phyloP scores from a whole-genome alignment of 1,140 invertebrate species.

The Ylistrum balloti region DNA sequence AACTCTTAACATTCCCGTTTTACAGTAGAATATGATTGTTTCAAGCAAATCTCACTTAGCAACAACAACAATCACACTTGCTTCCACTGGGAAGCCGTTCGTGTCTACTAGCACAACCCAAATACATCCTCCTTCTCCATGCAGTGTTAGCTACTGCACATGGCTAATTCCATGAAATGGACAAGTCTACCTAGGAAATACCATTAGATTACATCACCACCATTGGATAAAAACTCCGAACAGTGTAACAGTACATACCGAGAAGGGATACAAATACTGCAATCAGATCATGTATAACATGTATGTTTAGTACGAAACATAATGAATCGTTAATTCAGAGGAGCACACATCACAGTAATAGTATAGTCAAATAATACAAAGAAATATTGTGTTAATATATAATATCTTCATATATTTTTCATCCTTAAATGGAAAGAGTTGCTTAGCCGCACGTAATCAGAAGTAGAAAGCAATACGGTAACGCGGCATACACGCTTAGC shows the following conservation, averaged over 20 bases:
- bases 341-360: neutral
- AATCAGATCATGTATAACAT: neutral
- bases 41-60: neutral
- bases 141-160: constrained; percentile 16
- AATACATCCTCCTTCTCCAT: constrained; percentile 24
- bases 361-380: neutral
- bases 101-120: neutral
- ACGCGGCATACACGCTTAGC: neutral
- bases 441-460: neutral
- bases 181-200: constrained; percentile 27
- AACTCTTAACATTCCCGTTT: neutral
- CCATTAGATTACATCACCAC: neutral
- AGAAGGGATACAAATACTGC: neutral
- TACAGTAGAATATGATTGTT: neutral
- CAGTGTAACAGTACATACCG: constrained; percentile 11
- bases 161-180: neutral
- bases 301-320: neutral
- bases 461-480: neutral
- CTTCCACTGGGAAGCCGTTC: neutral
- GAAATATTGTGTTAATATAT: neutral
- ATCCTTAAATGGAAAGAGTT: neutral
- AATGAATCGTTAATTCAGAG: neutral
- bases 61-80: neutral
- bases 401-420: neutral
- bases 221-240: neutral